These are phyloP conservation scores for Steinernema feltiae DNA, from an alignment of 1,140 invertebrate species.

Conservation along the genomic window DNA sequence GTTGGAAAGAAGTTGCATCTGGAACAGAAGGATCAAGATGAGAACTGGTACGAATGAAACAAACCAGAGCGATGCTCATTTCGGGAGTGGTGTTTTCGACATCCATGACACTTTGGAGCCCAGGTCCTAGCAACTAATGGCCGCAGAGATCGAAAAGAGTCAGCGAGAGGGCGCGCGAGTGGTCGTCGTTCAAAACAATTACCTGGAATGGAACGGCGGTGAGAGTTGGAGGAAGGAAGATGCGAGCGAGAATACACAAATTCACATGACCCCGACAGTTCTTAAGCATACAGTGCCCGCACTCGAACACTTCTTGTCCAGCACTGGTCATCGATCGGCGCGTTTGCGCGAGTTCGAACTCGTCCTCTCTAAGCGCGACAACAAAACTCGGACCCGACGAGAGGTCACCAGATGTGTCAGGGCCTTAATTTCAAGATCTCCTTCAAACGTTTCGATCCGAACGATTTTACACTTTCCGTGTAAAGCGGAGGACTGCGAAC, in stretches of 20 bases:
- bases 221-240: neutral
- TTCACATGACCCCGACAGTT: conserved; percentile 11
- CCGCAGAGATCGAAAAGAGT: neutral
- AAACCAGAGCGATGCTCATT: neutral
- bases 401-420: neutral
- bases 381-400: neutral
- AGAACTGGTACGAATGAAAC: neutral
- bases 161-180: neutral
- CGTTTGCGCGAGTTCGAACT: neutral
- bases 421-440: neutral
- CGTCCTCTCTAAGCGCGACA: neutral
- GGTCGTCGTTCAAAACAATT: neutral
- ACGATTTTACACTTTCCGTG: neutral
- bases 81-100: neutral
- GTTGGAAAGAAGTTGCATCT: neutral
- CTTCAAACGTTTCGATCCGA: neutral
- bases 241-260: conserved; percentile 6
- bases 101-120: neutral
- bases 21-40: neutral
- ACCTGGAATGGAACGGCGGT: conserved; percentile 4
- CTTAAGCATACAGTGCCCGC: conserved; percentile 11
- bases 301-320: neutral
- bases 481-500: neutral
- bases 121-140: neutral
- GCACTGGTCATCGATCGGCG: conserved; percentile 7